Evolutionary conservation across 1,140 invertebrate species (phyloP), one percentile per base, ranked within the genome.

Genomic region (Acyrthosiphon pisum): DNA sequence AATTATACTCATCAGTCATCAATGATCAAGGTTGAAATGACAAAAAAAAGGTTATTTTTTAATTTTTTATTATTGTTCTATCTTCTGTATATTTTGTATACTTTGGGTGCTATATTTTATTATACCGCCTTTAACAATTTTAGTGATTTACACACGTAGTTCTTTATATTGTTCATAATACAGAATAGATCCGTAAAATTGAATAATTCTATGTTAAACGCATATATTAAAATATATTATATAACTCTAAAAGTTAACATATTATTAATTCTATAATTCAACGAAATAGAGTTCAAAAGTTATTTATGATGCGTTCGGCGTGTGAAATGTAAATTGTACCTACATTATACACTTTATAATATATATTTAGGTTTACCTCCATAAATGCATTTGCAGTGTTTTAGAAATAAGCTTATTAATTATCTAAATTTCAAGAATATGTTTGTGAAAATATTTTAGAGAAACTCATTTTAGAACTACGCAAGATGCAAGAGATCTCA

Each of bases 1-100:
- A n/a, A 88, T 88, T 88, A 88, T 50, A 88, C 26, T 48, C 26
- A 86, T 86, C 84, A 46, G 83, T 86, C 84, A 46, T 20, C 84
- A 46, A 22, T 35, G n/a, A 88, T 88, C 87, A 53, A 88, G 87
- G 87, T 88, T 37, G 18, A 50, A 22, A n/a, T 53, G 87, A 88
- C 87, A 88, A 50, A 50, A 23, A 46, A 30, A 83, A 83, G 7
- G n/a, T 41, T 41, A 41, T 41, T 41, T 41, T 41, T 81, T 81
- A 37, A 22, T 37, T 83, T 83, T 83, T 83, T n/a, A 68, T 35
- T 83, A 18, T 81, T 81, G 35, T 81, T 81, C 18, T 81, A 0
- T 7, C 23, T n/a, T 35, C 22, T 81, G 2, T 35, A 68, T n/a
- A 68, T 35, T 6, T 22, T n/a, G 2, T 60, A 60, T 76, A 6